These are phyloP conservation scores for Gandaritis pyraliata DNA, from an alignment of 2,888 invertebrate genomes.

Conservation along the genomic window DNA sequence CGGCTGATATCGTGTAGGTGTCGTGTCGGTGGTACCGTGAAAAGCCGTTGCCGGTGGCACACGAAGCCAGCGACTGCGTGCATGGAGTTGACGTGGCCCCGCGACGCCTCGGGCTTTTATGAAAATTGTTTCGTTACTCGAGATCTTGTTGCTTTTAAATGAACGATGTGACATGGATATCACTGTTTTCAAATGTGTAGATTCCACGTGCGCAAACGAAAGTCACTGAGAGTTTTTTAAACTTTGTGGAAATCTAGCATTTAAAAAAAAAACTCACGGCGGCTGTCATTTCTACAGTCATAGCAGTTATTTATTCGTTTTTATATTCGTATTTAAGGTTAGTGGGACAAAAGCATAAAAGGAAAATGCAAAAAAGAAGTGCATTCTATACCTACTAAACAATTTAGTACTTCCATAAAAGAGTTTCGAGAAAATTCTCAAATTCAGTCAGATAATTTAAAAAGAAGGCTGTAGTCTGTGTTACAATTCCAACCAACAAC, in stretches of 20 bases:
- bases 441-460: no score
- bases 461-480: neutral
- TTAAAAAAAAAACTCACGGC: no score
- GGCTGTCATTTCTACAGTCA: no score
- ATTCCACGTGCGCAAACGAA: neutral
- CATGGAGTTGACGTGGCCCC: constrained; percentile 9
- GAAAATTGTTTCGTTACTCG: constrained; percentile 29
- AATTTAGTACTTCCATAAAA: no score
- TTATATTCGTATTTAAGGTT: no score
- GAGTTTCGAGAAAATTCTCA: no score
- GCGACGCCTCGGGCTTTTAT: constrained; percentile 27
- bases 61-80: neutral
- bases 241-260: neutral
- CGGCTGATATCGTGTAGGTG: no score
- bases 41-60: neutral
- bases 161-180: neutral
- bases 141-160: constrained; percentile 1
- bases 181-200: neutral
- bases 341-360: no score
- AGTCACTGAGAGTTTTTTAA: neutral
- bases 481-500: neutral
- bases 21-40: neutral
- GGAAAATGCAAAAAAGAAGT: no score
- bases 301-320: no score
- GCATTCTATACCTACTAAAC: no score